Evolutionary conservation across 2,888 invertebrate genomes (phyloP).

Genomic region (Neoscelio sp.): DNA sequence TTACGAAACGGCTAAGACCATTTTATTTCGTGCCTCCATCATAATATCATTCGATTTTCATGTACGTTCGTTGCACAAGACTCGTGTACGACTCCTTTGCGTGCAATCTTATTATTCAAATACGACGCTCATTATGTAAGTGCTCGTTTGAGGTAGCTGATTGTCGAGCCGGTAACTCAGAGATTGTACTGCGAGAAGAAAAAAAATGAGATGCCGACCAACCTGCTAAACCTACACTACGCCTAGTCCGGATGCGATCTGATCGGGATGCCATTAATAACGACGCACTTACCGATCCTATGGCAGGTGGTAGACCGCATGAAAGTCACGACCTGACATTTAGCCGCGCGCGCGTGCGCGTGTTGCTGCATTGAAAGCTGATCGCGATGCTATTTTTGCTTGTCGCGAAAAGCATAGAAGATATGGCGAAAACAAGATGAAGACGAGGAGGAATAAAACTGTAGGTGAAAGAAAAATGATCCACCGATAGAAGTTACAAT

Average conservation of each 20-base stretch:
- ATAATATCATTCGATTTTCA: slow-evolving; percentile 18
- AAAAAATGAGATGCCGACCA: slow-evolving; percentile 59
- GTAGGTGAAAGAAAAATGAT: neutral
- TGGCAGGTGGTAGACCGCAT: slow-evolving; percentile 81
- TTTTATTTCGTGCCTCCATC: slow-evolving; percentile 6
- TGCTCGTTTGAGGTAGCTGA: slow-evolving; percentile 62
- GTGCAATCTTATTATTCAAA: slow-evolving; percentile 65
- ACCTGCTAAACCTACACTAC: slow-evolving; percentile 67
- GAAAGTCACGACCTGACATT: slow-evolving; percentile 82
- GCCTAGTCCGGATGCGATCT: slow-evolving; percentile 79
- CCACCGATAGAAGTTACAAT: slow-evolving; percentile 34
- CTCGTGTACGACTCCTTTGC: slow-evolving; percentile 45
- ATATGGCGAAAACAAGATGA: slow-evolving; percentile 42
- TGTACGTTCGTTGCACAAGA: slow-evolving; percentile 46
- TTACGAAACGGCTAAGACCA: neutral
- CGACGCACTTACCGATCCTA: slow-evolving; percentile 80
- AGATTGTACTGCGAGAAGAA: slow-evolving; percentile 29
- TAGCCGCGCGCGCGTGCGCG: slow-evolving; percentile 76
- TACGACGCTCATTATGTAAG: slow-evolving; percentile 62
- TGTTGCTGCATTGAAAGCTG: slow-evolving; percentile 72
- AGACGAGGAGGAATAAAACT: slow-evolving; percentile 49
- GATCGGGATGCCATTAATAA: slow-evolving; percentile 80
- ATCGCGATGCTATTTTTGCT: slow-evolving; percentile 77
- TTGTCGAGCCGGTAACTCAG: slow-evolving; percentile 38
- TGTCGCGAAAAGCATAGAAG: slow-evolving; percentile 38